Conservation (phyloP, 2,888 invertebrate genomes). For the Phengaris arion region DNA sequence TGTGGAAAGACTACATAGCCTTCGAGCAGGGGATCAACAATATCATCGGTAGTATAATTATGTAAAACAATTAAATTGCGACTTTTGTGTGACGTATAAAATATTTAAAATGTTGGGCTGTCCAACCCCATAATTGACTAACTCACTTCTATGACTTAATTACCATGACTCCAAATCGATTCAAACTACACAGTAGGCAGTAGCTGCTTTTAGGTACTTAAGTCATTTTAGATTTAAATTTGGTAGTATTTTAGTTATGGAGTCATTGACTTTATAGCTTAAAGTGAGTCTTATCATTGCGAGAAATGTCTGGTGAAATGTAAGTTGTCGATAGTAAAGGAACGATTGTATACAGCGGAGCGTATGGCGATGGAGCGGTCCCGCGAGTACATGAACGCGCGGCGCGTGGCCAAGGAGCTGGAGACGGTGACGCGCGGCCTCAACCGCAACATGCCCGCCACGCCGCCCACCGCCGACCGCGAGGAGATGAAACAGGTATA, state of each 20-base stretch:
- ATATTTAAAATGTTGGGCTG: too few species aligned
- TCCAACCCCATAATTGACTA: too few species aligned
- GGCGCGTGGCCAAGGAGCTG: conserved; percentile 96
- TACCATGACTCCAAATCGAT: too few species aligned
- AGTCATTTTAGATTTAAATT: too few species aligned
- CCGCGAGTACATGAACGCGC: conserved; percentile 98
- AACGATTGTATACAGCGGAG: conserved; percentile 80
- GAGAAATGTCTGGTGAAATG: too few species aligned
- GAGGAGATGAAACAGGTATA: conserved; percentile 95
- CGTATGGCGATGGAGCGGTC: conserved; percentile 98
- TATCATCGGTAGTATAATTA: conserved; percentile 67
- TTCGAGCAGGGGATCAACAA: conserved; percentile 94
- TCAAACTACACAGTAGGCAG: too few species aligned
- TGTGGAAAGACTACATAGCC: conserved; percentile 98
- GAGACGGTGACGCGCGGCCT: conserved; percentile 95
- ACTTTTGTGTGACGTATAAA: not conserved
- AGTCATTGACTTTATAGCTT: too few species aligned
- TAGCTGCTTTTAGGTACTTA: too few species aligned
- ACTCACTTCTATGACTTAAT: too few species aligned
- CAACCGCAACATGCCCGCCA: conserved; percentile 96
- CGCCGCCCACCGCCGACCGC: conserved; percentile 94
- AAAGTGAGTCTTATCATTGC: too few species aligned
- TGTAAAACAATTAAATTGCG: not conserved
- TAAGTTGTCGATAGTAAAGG: not conserved
- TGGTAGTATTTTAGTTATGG: too few species aligned